Base-by-base conservation (phyloP, 2,888 invertebrate genomes). In the Pseudoips prasinana region DNA sequence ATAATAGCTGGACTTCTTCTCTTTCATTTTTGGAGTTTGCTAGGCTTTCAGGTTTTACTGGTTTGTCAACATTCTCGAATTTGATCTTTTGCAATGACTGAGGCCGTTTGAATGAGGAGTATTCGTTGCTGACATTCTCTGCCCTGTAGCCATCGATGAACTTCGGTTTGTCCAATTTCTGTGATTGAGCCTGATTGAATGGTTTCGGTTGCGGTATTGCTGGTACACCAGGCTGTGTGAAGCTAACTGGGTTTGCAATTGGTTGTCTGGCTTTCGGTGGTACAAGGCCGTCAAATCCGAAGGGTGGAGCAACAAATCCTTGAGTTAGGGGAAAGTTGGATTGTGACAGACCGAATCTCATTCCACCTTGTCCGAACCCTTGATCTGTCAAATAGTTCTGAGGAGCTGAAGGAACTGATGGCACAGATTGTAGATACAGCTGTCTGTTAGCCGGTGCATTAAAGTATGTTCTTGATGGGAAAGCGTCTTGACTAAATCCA, bases 1-100 rank as follows among this genome's bases (percentile, higher is more conserved):
- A 96, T 0, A 96, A 84, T 20, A 96, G 73, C 64, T 96, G 95
- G 0, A 95, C 93, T 75, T 93, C 92, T 72, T 94, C 92, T 53
- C 87, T 81, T 67, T 90, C 89, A 1, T 70, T 48, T 58, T 80
- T 84, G 7, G 71, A 62, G 38, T 68, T 73, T 2, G 67, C 40
- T 9, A 67, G 37, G 8, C 56, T 38, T 35, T 81, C 76, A 5
- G 57, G 38, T 46, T 74, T 74, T 0, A 66, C 60, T 0, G 60
- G 46, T 42, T 74, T 79, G 1, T 84, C 83, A 25, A 63, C 67
- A 11, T 46, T 66, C 20, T 83, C 84, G 38, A 74, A 83, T 46
- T 82, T 87, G 0, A 86, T 66, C 48, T 87, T 88, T 36, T 86
- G 85, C 26, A 79, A 39, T 0, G 85, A 76, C 29, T 81, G 80